A percentile compares a stretch with the other conserved stretches of the same genome.
Conservation (phyloP, 2,113 vertebrate genomes). For the Podarcis cretensis region DNA sequence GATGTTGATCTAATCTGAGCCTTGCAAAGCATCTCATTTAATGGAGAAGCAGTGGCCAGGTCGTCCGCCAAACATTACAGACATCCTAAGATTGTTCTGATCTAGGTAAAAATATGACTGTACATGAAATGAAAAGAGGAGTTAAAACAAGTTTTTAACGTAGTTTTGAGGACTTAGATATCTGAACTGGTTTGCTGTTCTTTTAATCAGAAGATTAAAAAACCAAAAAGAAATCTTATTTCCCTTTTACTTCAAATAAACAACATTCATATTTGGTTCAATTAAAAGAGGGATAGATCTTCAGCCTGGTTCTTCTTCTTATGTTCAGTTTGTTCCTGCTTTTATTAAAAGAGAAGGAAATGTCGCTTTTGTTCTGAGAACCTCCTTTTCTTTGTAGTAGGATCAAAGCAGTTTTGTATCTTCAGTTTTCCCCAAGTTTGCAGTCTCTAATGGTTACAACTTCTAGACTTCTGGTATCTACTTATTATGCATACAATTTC, state of each 20-base stretch:
- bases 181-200: not conserved
- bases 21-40: too few relatives aligned
- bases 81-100: not conserved
- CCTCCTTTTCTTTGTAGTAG: not conserved
- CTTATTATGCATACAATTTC: not conserved
- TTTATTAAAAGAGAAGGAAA: constrained; percentile 6
- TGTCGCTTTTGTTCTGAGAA: constrained; percentile 1
- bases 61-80: not conserved
- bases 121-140: not conserved
- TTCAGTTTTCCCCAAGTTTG: not conserved
- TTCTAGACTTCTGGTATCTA: not conserved
- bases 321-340: not conserved
- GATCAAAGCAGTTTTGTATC: not conserved
- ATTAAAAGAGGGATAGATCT: constrained; percentile 23
- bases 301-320: not conserved
- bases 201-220: constrained; percentile 3
- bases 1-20: too few relatives aligned
- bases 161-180: not conserved
- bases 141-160: not conserved
- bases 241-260: constrained; percentile 12
- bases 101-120: not conserved
- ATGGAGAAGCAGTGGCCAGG: too few relatives aligned
- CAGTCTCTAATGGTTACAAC: not conserved
- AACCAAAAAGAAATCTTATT: not conserved
- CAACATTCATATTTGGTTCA: constrained; percentile 7